Conservation (phyloP, 2,113 vertebrate species). For the Spea bombifrons region DNA sequence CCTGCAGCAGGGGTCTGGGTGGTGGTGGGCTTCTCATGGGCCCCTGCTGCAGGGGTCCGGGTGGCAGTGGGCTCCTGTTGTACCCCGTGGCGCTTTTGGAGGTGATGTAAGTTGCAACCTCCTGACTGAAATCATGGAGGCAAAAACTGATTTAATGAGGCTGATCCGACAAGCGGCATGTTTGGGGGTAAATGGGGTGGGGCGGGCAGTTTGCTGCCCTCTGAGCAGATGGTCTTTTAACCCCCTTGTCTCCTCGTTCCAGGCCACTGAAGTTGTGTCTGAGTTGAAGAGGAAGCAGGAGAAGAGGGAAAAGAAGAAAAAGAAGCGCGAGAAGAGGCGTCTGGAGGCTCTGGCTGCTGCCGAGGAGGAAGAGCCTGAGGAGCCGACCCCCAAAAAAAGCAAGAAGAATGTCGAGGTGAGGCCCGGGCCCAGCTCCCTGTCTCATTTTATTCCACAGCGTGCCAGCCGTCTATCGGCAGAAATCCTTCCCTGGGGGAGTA, state of each 20-base stretch:
- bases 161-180: conserved; percentile 63
- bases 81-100: conserved; percentile 55
- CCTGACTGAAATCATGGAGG: conserved; percentile 72
- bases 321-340: conserved; percentile 75
- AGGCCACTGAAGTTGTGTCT: conserved; percentile 78
- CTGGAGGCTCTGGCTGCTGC: conserved; percentile 63
- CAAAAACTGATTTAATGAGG: conserved; percentile 96
- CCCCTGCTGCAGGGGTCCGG: too few species aligned
- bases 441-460: too few species aligned
- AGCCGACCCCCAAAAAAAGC: conserved; percentile 48
- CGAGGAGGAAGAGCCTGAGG: conserved; percentile 49
- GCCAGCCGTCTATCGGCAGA: not conserved
- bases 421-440: not conserved
- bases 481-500: not conserved
- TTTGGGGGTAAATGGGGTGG: not conserved
- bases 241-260: not conserved
- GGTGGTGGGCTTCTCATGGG: too few species aligned
- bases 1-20: too few species aligned
- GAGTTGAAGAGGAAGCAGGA: conserved; percentile 79
- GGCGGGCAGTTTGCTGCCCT: not conserved
- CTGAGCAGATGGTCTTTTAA: not conserved
- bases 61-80: not conserved
- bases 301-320: conserved; percentile 86
- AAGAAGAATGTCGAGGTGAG: conserved; percentile 58
- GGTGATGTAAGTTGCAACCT: conserved; percentile 72